A percentile compares a stretch with the other conserved stretches of the same genome.
phyloP scores from a whole-genome alignment of 1,140 invertebrate genomes.

The Zaprionus tsacasi region DNA sequence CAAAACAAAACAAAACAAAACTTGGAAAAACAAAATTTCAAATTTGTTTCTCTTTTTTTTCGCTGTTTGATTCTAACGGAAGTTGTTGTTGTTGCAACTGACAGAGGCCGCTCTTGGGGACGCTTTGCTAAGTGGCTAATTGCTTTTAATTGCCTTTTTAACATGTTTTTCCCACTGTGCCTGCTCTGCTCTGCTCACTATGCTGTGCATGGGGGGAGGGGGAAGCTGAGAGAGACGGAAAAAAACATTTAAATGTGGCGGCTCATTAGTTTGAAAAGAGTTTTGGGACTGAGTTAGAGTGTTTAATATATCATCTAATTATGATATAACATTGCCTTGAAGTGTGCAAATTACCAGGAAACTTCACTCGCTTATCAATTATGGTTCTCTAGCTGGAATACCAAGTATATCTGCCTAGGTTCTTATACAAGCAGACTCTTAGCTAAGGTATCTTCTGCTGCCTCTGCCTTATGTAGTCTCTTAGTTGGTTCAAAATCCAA shows the following conservation, averaged over 20 bases:
- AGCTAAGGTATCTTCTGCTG: neutral
- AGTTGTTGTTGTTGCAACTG: constrained; percentile 52
- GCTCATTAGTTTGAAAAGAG: constrained; percentile 47
- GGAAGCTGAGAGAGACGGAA: constrained; percentile 55
- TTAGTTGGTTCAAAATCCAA: constrained; percentile 12
- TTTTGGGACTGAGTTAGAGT: constrained; percentile 13
- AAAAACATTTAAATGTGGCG: constrained; percentile 59
- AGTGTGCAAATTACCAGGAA: neutral
- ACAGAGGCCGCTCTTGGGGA: constrained; percentile 38
- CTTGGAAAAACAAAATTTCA: constrained; percentile 27
- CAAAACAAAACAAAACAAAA: constrained; percentile 32
- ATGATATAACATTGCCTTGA: neutral
- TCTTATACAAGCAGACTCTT: constrained; percentile 11
- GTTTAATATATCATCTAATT: neutral
- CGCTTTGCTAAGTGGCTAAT: constrained; percentile 77
- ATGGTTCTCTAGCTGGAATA: neutral
- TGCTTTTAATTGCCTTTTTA: constrained; percentile 77
- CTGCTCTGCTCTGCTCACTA: too few relatives aligned
- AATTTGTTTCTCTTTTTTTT: constrained; percentile 55
- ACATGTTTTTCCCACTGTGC: constrained; percentile 28
- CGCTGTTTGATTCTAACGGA: constrained; percentile 71
- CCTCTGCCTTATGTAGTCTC: neutral
- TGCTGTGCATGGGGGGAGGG: neutral
- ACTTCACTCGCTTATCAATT: neutral
- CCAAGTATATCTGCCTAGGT: neutral